Conservation (phyloP, 2,888 invertebrate genomes). For the Microplitis deprimator region DNA sequence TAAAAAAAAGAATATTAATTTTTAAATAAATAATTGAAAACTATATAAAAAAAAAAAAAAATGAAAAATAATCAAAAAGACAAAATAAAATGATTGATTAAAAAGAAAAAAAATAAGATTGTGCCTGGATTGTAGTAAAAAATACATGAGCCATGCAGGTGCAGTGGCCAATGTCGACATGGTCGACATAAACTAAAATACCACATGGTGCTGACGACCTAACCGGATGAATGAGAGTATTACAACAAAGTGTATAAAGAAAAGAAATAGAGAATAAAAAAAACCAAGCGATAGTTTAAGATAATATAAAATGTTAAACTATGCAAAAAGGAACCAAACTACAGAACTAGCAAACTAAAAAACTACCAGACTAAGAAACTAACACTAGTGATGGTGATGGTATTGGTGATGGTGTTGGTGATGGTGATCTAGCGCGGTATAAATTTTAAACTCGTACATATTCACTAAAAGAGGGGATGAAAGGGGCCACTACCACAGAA, state of each 20-base stretch:
- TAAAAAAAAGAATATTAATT: not conserved
- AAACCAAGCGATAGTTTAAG: too few relatives aligned
- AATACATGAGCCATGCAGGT: not conserved
- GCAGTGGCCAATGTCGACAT: not conserved
- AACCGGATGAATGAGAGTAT: too few relatives aligned
- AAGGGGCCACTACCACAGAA: not conserved
- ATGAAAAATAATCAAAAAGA: not conserved
- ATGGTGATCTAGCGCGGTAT: constrained; percentile 6
- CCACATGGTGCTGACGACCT: constrained; percentile 6
- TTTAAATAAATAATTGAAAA: not conserved
- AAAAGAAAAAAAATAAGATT: not conserved
- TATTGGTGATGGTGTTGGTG: not conserved
- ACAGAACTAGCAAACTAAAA: too few relatives aligned
- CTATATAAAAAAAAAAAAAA: not conserved
- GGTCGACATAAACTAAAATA: not conserved
- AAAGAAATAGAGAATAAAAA: too few relatives aligned
- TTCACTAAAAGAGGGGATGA: constrained; percentile 29
- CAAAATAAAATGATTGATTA: not conserved
- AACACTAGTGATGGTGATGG: not conserved
- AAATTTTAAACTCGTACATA: constrained; percentile 9
- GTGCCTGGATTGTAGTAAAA: not conserved
- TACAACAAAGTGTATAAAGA: too few relatives aligned
- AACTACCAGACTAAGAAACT: too few relatives aligned
- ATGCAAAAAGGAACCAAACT: constrained; percentile 21
- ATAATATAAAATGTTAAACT: constrained; percentile 7